Evolutionary conservation across 2,797 vertebrate species (phyloP).

Genomic region (Malacoraja senta): DNA sequence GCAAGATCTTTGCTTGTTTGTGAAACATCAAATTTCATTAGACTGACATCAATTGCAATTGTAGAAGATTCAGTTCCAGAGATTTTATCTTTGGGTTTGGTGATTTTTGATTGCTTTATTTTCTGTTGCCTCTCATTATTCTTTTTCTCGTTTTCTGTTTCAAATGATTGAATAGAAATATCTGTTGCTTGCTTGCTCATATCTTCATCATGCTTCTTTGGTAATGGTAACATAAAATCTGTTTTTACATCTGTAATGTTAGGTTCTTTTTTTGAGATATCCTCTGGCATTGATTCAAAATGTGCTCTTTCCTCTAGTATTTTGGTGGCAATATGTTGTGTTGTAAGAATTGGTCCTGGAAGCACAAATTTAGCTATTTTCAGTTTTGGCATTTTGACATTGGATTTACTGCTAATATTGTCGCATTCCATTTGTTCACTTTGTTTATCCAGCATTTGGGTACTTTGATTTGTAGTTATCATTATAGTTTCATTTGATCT

Average conservation of each 20-base stretch:
- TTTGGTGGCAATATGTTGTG: conserved; percentile 30
- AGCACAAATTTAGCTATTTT: conserved; percentile 39
- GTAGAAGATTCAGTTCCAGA: conserved; percentile 43
- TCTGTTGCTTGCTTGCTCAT: neutral
- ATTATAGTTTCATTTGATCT: neutral
- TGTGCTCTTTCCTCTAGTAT: neutral
- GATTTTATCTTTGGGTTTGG: conserved; percentile 56
- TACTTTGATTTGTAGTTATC: neutral
- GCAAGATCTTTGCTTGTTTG: conserved; percentile 44
- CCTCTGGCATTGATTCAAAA: neutral
- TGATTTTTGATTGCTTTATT: conserved; percentile 46
- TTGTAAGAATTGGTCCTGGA: conserved; percentile 41
- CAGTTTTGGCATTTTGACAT: conserved; percentile 40
- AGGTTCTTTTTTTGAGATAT: neutral
- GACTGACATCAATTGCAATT: conserved; percentile 44
- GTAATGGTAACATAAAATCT: neutral
- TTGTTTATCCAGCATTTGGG: neutral
- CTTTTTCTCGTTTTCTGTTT: neutral
- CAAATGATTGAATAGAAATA: fast-evolving
- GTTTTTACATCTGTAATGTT: neutral
- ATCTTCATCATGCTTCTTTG: neutral
- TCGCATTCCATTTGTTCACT: neutral
- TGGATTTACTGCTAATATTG: neutral
- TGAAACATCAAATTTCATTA: conserved; percentile 42
- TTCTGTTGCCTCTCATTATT: conserved; percentile 38